A percentile compares a stretch with the other conserved stretches of the same genome.
phyloP scores from a whole-genome alignment of 1,140 invertebrate species.

The Heliconius eleuchia region DNA sequence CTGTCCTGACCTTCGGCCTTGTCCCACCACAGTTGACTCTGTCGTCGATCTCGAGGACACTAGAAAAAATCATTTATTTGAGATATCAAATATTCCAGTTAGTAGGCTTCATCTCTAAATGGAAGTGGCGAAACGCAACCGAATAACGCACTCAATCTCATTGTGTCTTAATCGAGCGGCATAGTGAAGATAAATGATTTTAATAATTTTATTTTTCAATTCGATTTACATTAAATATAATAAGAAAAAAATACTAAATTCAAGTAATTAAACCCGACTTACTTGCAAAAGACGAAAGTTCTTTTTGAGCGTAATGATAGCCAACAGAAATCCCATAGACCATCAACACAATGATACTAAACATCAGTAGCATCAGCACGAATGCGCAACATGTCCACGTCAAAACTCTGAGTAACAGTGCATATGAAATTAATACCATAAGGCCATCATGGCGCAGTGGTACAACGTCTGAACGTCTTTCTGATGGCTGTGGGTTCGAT shows the following conservation, averaged over 20 bases:
- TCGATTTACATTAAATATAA: not conserved
- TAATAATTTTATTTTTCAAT: too few relatives aligned
- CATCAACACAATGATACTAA: slow-evolving; percentile 63
- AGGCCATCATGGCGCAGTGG: not conserved
- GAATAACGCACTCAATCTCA: too few relatives aligned
- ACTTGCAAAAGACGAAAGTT: slow-evolving; percentile 69
- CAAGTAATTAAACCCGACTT: slow-evolving; percentile 24
- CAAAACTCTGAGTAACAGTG: slow-evolving; percentile 52
- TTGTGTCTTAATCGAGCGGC: too few relatives aligned
- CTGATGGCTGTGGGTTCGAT: too few relatives aligned
- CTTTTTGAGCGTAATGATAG: slow-evolving; percentile 73
- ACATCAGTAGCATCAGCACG: slow-evolving; percentile 65
- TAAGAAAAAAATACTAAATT: not conserved
- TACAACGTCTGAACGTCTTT: too few relatives aligned
- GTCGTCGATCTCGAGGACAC: slow-evolving; percentile 68
- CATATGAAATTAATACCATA: slow-evolving; percentile 4
- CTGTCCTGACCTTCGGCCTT: slow-evolving; percentile 37
- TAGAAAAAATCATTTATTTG: slow-evolving; percentile 28
- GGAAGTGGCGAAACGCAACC: too few relatives aligned
- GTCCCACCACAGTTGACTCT: slow-evolving; percentile 28
- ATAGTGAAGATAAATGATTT: too few relatives aligned
- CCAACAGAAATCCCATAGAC: slow-evolving; percentile 72
- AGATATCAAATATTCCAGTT: not conserved
- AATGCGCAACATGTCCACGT: slow-evolving; percentile 74
- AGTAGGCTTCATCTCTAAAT: too few relatives aligned